Percentiles rank a stretch among this genome's conserved stretches.
Evolutionary conservation across 1,140 invertebrate species (phyloP).

Genomic region (Patella vulgata): DNA sequence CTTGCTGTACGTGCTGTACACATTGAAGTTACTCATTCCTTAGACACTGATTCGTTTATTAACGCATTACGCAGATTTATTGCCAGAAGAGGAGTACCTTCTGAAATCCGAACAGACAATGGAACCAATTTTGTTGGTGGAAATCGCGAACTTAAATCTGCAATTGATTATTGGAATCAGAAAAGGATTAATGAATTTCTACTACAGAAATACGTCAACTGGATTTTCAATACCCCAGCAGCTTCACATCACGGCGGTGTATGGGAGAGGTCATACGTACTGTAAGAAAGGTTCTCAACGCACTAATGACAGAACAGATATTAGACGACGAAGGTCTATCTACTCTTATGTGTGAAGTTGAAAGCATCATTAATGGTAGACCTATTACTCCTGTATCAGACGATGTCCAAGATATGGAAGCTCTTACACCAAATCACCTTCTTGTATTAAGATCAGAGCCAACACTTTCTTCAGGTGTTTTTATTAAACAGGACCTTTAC

Average conservation of each 20-base stretch:
- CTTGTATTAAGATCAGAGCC: conserved; percentile 18
- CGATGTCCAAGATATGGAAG: conserved; percentile 16
- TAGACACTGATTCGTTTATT: conserved; percentile 31
- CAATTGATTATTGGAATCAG: conserved; percentile 28
- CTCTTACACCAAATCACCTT: conserved; percentile 40
- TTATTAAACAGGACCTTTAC: conserved; percentile 29
- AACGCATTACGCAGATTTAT: conserved; percentile 36
- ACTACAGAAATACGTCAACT: conserved; percentile 42
- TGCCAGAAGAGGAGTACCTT: conserved; percentile 21
- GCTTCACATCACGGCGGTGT: conserved; percentile 60
- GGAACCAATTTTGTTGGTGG: conserved; percentile 33
- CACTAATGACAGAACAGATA: neutral
- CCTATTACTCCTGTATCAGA: conserved; percentile 23
- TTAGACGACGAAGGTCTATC: conserved; percentile 13
- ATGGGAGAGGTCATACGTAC: conserved; percentile 56
- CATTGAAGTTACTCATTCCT: conserved; percentile 32
- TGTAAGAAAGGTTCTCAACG: conserved; percentile 3
- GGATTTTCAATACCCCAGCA: conserved; percentile 64
- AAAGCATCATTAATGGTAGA: conserved; percentile 11
- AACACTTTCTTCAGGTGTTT: conserved; percentile 24
- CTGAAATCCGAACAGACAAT: conserved; percentile 13
- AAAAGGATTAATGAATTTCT: conserved; percentile 4
- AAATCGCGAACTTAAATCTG: conserved; percentile 33
- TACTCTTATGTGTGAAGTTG: conserved; percentile 7
- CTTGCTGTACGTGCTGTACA: conserved; percentile 33